phyloP scores from a whole-genome alignment of 2,113 vertebrate species.

The Alethe diademata region DNA sequence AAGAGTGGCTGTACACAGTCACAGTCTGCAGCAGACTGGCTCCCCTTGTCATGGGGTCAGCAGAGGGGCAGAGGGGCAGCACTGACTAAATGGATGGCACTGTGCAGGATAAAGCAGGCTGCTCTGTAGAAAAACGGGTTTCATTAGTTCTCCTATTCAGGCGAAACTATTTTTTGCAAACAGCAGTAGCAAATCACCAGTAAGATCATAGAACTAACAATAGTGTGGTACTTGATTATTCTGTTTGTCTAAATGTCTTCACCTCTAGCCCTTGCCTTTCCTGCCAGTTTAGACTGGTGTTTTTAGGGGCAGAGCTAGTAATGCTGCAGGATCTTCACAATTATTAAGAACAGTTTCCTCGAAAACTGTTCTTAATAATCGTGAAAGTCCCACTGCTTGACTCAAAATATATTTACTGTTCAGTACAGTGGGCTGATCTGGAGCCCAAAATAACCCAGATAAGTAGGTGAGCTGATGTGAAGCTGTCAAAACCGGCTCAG shows the following conservation, averaged over 20 bases:
- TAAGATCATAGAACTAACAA: neutral
- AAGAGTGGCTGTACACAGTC: rapidly evolving
- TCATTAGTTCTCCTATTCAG: neutral
- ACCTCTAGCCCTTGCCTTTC: neutral
- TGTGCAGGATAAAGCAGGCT: neutral
- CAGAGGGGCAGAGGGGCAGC: neutral
- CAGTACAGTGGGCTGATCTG: neutral
- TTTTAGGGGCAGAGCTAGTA: neutral
- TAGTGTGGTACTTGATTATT: neutral
- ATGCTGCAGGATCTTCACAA: neutral
- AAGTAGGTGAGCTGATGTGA: neutral
- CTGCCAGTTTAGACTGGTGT: neutral
- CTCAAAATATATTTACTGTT: neutral
- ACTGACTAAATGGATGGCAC: rapidly evolving
- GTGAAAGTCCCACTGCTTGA: rapidly evolving
- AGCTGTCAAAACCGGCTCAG: neutral
- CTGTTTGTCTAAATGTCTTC: neutral
- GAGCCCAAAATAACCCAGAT: neutral
- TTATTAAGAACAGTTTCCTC: neutral
- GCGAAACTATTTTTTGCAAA: neutral
- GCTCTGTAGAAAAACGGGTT: neutral
- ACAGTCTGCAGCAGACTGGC: neutral
- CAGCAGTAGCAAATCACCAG: neutral
- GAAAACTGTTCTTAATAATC: neutral
- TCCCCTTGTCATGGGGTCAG: rapidly evolving